These are phyloP conservation scores for Sepiola atlantica DNA, from an alignment of 2,888 invertebrate genomes.

Conservation along the genomic window DNA sequence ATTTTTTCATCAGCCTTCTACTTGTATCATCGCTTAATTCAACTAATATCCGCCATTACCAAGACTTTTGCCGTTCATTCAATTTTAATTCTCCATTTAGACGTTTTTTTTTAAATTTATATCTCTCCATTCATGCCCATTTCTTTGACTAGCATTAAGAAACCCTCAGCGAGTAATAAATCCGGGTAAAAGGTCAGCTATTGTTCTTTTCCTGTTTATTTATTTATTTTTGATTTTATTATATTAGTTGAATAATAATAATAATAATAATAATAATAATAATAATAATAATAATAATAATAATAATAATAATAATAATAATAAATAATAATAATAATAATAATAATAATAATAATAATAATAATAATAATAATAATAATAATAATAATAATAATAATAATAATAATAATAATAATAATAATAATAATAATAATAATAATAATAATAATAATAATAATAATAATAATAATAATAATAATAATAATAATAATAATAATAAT, in stretches of 20 bases:
- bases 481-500: too few species aligned
- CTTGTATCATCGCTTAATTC: not conserved
- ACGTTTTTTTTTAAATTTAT: not conserved
- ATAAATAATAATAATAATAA: not conserved
- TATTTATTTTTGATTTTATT: not conserved
- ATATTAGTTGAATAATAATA: not conserved
- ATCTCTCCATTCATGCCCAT: not conserved
- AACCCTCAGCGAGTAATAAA: not conserved
- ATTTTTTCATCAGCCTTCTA: not conserved
- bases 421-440: too few species aligned
- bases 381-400: too few species aligned
- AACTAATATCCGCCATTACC: not conserved
- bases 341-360: too few species aligned
- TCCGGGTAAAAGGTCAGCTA: not conserved
- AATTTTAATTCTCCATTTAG: not conserved
- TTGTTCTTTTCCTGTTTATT: not conserved
- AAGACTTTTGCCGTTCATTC: not conserved
- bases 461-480: too few species aligned
- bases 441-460: too few species aligned
- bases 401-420: too few species aligned
- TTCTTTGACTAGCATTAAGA: not conserved
- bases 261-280: not conserved
- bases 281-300: not conserved
- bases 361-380: too few species aligned
- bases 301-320: not conserved